These are phyloP conservation scores for Cacoxenus indagator DNA, from an alignment of 2,888 invertebrate genomes.

Conservation along the genomic window DNA sequence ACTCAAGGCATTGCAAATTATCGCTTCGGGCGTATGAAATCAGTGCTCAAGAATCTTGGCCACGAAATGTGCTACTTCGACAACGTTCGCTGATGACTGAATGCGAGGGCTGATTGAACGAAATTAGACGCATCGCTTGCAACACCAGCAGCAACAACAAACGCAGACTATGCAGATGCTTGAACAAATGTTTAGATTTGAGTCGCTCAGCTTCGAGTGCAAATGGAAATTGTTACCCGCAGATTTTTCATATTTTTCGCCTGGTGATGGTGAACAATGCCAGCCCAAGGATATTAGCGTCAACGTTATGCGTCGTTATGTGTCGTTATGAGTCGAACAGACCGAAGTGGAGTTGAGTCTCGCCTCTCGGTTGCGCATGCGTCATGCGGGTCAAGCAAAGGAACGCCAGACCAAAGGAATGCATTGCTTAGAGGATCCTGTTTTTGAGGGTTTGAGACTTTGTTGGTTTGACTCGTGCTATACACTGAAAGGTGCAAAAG, in stretches of 20 bases:
- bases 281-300: background rate
- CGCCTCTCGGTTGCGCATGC: background rate
- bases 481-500: constrained; percentile 19
- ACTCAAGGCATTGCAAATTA: constrained; percentile 43
- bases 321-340: background rate
- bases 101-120: background rate
- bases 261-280: background rate
- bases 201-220: no score
- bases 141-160: no score
- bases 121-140: constrained; percentile 24
- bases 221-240: constrained; percentile 12
- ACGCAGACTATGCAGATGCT: constrained; percentile 21
- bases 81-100: background rate
- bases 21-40: constrained; percentile 48
- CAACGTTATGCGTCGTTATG: background rate
- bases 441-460: background rate
- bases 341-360: no score
- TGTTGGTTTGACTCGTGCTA: constrained; percentile 9
- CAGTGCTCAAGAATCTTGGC: background rate
- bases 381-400: constrained; percentile 17
- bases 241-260: background rate
- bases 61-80: background rate
- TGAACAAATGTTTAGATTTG: constrained; percentile 20
- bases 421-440: background rate
- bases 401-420: background rate